These are phyloP conservation scores for Tenthredo amoena DNA, from an alignment of 2,888 invertebrate genomes.

Conservation along the genomic window DNA sequence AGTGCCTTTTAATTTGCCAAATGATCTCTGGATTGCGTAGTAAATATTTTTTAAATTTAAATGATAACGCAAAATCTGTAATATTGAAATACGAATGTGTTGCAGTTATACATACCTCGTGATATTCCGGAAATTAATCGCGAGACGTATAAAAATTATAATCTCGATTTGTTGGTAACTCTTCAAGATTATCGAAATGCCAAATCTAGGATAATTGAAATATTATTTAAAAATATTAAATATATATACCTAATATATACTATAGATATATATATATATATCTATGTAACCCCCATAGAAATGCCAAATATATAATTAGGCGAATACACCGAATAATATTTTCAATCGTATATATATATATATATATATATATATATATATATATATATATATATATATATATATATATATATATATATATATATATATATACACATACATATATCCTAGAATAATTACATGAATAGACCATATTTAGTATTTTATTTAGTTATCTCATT, in stretches of 20 bases:
- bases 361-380: neutral
- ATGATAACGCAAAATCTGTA: slow-evolving; percentile 11
- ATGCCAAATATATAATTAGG: slow-evolving; percentile 37
- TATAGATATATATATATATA: neutral
- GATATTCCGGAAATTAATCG: slow-evolving; percentile 29
- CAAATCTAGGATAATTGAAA: slow-evolving; percentile 47
- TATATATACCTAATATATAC: slow-evolving; percentile 11
- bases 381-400: neutral
- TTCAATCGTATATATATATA: neutral
- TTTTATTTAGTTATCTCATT: neutral
- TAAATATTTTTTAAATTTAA: slow-evolving; percentile 44
- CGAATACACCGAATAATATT: slow-evolving; percentile 14
- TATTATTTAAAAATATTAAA: slow-evolving; percentile 8
- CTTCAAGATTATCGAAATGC: slow-evolving; percentile 43
- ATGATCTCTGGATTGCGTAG: slow-evolving; percentile 35
- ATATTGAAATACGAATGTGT: neutral
- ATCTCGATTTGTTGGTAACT: slow-evolving; percentile 15
- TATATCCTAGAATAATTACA: neutral
- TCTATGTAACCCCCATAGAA: neutral
- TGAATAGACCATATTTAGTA: neutral
- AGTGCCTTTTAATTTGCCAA: slow-evolving; percentile 49
- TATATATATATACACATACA: neutral
- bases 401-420: neutral
- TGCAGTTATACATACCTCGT: neutral
- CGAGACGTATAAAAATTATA: slow-evolving; percentile 23